Conservation (phyloP, 2,797 vertebrate species). For the Schizopygopsis pylzovi region DNA sequence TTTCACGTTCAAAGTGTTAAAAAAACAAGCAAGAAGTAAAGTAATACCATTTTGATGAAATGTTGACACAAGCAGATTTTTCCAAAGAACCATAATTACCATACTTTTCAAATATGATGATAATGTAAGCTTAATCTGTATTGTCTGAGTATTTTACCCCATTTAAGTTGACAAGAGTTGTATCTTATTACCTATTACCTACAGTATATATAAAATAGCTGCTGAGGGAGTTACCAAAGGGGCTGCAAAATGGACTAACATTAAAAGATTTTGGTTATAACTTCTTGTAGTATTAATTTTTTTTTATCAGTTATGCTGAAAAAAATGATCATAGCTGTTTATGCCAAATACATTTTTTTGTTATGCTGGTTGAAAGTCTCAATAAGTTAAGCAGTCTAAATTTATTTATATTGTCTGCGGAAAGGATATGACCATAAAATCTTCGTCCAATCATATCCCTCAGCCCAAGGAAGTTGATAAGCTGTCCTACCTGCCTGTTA, state of each 20-base stretch:
- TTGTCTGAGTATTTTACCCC: neutral
- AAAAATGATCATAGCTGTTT: neutral
- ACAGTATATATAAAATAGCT: neutral
- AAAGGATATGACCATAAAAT: neutral
- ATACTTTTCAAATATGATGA: neutral
- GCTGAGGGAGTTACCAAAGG: neutral
- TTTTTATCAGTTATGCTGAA: neutral
- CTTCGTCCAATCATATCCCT: neutral
- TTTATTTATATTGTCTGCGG: neutral
- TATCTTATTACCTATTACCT: neutral
- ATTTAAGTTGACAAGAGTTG: neutral
- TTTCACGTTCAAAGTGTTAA: neutral
- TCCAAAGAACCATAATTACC: neutral
- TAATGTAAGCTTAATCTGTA: neutral
- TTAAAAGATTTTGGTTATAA: no score
- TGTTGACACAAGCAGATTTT: neutral
- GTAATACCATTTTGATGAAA: neutral
- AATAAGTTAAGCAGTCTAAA: neutral
- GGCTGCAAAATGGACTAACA: neutral
- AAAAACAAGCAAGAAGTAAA: neutral
- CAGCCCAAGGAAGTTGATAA: neutral
- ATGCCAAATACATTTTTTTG: no score
- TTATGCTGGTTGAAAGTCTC: neutral
- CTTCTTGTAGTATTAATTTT: neutral
- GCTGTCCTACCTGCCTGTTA: neutral